A percentile compares a stretch with the other conserved stretches of the same genome.
Evolutionary conservation across 1,140 invertebrate genomes (phyloP).

Genomic region (Saccostrea echinata): DNA sequence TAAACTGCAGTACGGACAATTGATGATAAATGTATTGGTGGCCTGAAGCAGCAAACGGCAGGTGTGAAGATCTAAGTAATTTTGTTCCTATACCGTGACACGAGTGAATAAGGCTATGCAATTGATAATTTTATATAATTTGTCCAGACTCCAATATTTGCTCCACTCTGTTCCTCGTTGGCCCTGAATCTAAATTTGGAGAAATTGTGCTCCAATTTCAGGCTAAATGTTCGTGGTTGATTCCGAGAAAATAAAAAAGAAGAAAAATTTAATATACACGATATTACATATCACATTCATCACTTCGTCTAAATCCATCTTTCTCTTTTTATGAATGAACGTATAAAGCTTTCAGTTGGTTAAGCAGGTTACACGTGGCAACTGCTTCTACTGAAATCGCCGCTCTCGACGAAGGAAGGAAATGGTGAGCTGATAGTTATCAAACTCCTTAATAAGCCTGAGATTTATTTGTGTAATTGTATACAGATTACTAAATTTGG

Average conservation of each 20-base stretch:
- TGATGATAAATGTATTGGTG: slow-evolving; percentile 18
- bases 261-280: too few relatives aligned
- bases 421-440: neutral
- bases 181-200: neutral
- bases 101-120: neutral
- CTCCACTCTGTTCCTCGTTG: neutral
- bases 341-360: too few relatives aligned
- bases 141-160: neutral
- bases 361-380: neutral
- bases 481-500: neutral
- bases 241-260: neutral
- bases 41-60: neutral
- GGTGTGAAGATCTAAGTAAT: slow-evolving; percentile 20
- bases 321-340: neutral
- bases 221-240: neutral
- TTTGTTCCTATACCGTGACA: slow-evolving; percentile 17
- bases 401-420: neutral
- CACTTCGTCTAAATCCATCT: neutral
- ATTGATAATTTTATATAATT: slow-evolving; percentile 28
- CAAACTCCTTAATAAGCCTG: neutral
- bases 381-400: neutral
- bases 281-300: neutral
- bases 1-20: neutral
- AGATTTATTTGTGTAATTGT: neutral
- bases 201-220: neutral